These are phyloP conservation scores for Macrophya alboannulata DNA, from an alignment of 2,888 invertebrate genomes.

Conservation along the genomic window DNA sequence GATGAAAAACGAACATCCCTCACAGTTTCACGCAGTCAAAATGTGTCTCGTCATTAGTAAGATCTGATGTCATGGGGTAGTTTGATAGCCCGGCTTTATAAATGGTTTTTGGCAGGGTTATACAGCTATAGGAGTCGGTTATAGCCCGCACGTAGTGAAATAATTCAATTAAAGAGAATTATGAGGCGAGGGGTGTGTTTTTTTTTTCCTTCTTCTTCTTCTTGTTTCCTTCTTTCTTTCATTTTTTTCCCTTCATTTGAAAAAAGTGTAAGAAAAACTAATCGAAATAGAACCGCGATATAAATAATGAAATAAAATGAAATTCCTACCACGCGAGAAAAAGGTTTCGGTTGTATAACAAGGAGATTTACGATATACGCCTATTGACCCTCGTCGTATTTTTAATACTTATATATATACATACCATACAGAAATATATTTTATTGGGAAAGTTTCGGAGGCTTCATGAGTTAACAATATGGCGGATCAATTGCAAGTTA, in stretches of 20 bases:
- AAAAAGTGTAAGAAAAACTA: background rate
- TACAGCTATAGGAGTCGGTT: background rate
- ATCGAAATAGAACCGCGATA: constrained; percentile 23
- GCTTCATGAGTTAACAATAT: background rate
- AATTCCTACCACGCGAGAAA: constrained; percentile 28
- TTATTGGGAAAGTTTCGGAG: background rate
- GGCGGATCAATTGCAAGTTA: background rate
- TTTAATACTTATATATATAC: background rate
- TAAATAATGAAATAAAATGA: constrained; percentile 39
- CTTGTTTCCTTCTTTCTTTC: background rate
- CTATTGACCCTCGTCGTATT: constrained; percentile 10
- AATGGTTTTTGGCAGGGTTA: constrained; percentile 6
- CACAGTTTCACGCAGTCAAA: background rate
- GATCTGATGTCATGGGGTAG: background rate
- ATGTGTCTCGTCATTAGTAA: background rate
- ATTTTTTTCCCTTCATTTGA: background rate
- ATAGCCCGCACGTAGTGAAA: background rate
- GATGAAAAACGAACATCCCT: background rate
- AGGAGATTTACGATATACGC: constrained; percentile 21
- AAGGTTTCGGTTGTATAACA: background rate
- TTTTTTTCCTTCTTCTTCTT: background rate
- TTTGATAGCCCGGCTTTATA: background rate
- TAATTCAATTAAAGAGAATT: constrained; percentile 36
- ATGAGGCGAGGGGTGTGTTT: background rate
- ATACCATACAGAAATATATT: background rate